Percentiles rank a stretch among this genome's conserved stretches.
phyloP scores from a whole-genome alignment of 2,888 invertebrate genomes.

The Apotomis capreana region DNA sequence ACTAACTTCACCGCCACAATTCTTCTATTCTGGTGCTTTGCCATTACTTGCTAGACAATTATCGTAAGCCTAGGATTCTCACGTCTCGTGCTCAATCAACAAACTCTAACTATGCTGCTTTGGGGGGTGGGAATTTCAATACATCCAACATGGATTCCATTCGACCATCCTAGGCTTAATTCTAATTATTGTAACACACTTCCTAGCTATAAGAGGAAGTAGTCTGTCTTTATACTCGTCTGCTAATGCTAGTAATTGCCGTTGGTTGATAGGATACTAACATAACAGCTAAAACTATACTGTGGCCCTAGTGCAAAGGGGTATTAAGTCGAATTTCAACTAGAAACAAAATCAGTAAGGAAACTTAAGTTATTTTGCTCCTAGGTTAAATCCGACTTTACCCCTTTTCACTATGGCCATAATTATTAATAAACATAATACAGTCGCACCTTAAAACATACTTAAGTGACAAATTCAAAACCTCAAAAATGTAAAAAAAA shows the following conservation, averaged over 20 bases:
- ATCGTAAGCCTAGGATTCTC: constrained; percentile 37
- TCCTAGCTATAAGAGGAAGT: constrained; percentile 33
- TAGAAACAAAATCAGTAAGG: no score
- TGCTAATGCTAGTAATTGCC: constrained; percentile 33
- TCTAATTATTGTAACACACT: constrained; percentile 42
- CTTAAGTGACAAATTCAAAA: constrained; percentile 46
- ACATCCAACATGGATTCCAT: constrained; percentile 16
- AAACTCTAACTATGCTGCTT: constrained; percentile 10
- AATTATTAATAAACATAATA: constrained; percentile 16
- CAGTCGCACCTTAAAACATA: constrained; percentile 31
- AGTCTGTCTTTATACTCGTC: constrained; percentile 23
- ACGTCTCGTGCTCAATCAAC: constrained; percentile 16
- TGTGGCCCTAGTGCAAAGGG: no score
- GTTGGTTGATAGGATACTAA: constrained; percentile 22
- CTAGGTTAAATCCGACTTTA: no score
- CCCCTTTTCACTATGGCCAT: no score
- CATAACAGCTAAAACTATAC: constrained; percentile 15
- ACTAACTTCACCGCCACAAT: constrained; percentile 11
- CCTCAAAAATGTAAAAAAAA: constrained; percentile 48
- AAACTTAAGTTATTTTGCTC: no score
- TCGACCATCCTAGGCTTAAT: constrained; percentile 35
- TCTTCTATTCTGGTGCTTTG: constrained; percentile 32
- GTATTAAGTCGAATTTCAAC: no score
- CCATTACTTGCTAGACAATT: constrained; percentile 37
- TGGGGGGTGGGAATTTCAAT: constrained; percentile 21